Conservation (phyloP, 2,797 vertebrate genomes). For the Alexandromys oeconomus region DNA sequence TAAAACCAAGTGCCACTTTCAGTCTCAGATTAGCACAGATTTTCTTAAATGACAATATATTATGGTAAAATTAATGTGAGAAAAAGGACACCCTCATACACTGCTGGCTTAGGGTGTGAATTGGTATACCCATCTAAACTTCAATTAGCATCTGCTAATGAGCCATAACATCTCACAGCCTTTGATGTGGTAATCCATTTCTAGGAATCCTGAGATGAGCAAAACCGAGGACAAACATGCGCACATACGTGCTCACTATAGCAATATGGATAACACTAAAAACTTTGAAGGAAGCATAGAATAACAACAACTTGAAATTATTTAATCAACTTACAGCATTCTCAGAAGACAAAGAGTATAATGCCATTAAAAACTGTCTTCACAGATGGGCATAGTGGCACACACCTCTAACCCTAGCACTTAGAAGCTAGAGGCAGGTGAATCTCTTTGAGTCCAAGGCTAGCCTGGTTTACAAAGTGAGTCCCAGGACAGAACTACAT, state of each 20-base stretch:
- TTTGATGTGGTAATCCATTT: conserved; percentile 55
- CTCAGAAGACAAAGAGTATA: not conserved
- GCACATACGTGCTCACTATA: not conserved
- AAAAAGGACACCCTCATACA: conserved; percentile 14
- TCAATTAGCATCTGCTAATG: conserved; percentile 68
- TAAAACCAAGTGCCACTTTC: conserved; percentile 58
- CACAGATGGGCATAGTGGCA: not conserved
- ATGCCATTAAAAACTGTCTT: conserved; percentile 45
- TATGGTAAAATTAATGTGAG: conserved; percentile 48
- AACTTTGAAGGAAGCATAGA: conserved; percentile 18
- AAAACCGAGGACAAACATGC: not conserved
- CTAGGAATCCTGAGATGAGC: not conserved
- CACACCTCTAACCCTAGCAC: not conserved
- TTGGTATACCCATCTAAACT: conserved; percentile 50
- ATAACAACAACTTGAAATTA: conserved; percentile 21
- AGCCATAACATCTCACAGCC: conserved; percentile 56
- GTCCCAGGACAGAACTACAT: not conserved
- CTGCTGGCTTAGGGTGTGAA: conserved; percentile 56
- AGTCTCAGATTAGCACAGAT: not conserved
- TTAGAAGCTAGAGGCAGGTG: not conserved
- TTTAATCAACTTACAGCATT: conserved; percentile 52
- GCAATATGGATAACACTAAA: not conserved
- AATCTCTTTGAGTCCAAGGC: not conserved
- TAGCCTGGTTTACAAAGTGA: not conserved
- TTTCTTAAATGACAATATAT: conserved; percentile 19